Percentiles rank a stretch among this genome's conserved stretches.
Conservation (phyloP, 2,888 invertebrate genomes). For the Antitype chi region DNA sequence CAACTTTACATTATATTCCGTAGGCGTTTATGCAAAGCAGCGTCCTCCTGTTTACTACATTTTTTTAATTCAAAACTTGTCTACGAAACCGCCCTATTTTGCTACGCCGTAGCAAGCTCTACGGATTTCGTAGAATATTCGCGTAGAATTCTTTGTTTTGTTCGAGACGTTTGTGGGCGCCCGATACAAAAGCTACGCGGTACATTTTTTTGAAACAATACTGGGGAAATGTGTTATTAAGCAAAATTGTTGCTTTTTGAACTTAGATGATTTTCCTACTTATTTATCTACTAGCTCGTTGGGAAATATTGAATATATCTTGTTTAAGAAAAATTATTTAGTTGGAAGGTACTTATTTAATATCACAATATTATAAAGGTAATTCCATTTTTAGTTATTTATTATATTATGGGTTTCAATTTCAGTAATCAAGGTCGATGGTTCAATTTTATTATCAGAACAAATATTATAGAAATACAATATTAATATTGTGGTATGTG, state of each 20-base stretch:
- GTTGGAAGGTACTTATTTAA: background rate
- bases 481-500: background rate
- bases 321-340: background rate
- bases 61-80: slow-evolving; percentile 32
- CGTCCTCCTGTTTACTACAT: slow-evolving; percentile 24
- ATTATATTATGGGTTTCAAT: no score
- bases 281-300: background rate
- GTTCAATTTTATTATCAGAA: background rate
- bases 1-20: slow-evolving; percentile 22
- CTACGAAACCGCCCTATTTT: slow-evolving; percentile 14
- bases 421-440: background rate
- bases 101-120: slow-evolving; percentile 60
- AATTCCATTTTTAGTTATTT: background rate
- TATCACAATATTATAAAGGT: background rate
- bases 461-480: slow-evolving; percentile 8
- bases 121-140: slow-evolving; percentile 40
- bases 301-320: background rate
- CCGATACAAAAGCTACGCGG: slow-evolving; percentile 5
- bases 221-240: background rate
- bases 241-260: background rate
- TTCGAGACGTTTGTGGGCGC: slow-evolving; percentile 11
- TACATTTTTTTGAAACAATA: slow-evolving; percentile 27
- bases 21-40: slow-evolving; percentile 46
- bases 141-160: slow-evolving; percentile 23
- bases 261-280: background rate